phyloP scores from a whole-genome alignment of 2,888 invertebrate genomes.

The Baronia brevicornis region DNA sequence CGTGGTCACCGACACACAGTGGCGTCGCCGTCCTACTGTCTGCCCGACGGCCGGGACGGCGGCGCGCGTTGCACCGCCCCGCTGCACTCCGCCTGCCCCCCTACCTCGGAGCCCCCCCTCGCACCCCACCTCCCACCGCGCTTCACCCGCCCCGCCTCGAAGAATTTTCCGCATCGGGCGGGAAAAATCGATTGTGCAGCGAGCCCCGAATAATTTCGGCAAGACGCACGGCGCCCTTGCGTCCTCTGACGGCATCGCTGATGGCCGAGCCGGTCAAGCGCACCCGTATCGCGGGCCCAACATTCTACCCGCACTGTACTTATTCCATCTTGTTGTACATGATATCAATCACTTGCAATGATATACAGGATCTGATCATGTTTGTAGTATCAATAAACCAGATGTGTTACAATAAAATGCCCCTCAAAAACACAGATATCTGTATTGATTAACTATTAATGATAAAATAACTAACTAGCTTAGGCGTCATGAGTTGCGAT shows the following conservation, averaged over 20 bases:
- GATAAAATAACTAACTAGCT: too few species aligned
- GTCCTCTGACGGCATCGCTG: slow-evolving; percentile 37
- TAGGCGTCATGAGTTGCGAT: too few species aligned
- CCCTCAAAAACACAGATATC: too few species aligned
- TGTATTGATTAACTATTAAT: too few species aligned
- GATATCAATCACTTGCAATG: too few species aligned
- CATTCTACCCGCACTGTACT: too few species aligned
- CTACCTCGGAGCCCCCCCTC: slow-evolving; percentile 46
- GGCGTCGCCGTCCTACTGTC: slow-evolving; percentile 76
- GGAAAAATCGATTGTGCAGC: slow-evolving; percentile 77
- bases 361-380: too few species aligned
- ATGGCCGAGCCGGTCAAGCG: slow-evolving; percentile 53
- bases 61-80: slow-evolving; percentile 73
- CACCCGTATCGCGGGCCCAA: slow-evolving; percentile 34
- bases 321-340: too few species aligned
- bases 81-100: slow-evolving; percentile 72
- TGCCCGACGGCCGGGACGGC: slow-evolving; percentile 60
- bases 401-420: too few species aligned
- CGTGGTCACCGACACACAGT: slow-evolving; percentile 72
- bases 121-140: slow-evolving; percentile 43
- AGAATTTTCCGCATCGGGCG: slow-evolving; percentile 74
- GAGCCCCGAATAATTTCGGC: slow-evolving; percentile 74
- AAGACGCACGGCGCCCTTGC: slow-evolving; percentile 75
- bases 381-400: too few species aligned
- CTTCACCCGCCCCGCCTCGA: slow-evolving; percentile 66